Base-by-base conservation (phyloP, 2,113 vertebrate species). In the Mus pahari region DNA sequence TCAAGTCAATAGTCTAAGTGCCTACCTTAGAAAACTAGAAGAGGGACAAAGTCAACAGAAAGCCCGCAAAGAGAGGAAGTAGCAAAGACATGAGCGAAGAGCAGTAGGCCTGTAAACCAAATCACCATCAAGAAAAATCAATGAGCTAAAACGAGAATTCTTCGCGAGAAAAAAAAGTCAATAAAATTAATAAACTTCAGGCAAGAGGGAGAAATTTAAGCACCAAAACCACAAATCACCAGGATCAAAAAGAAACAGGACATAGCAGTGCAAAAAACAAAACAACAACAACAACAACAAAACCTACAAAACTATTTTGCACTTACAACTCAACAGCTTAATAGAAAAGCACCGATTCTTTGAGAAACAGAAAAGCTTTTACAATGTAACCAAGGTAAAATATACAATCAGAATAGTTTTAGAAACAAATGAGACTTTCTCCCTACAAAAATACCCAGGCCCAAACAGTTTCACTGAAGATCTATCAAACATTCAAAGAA, bases 141-240 rank as follows among this genome's bases (percentile, higher is more conserved):
- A 83, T 75, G 42, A 91, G 87, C 92, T 31, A 91, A 91, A 92
- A 81, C 55, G 45, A 50, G 82, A 92, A 75, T 77, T 92, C 33
- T 92, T 74, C 53, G 24, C 82, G 33, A 92, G 90, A 93, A 92
- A 94, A 81, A 78, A 92, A 75, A 93, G 84, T 86, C 50, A 84
- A 50, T 91, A 87, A 92, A 92, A 84, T 84, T 96, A 91, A 93
- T 62, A 94, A 93, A 94, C 17, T 53, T 94, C 48, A 95, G 66
- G 10, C 14, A 94, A 91, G 64, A 62, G 36, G 66, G 62, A 86
- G 81, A 90, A 92, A 60, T 79, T 53, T 86, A 95, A 91, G 77
- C 4, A 58, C 55, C 86, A 45, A 92, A 95, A 93, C 74, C 31
- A 74, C 45, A 93, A 94, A 71, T 91, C 39, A 91, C 17, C 90